Conservation (phyloP, 2,113 vertebrate genomes). For the human (Homo sapiens) region GRCh38 chr4:109829001-109829500, state of each 20-base stretch:
- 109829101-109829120: slow-evolving; percentile 1
- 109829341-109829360: not conserved
- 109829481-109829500: not conserved
- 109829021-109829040: not conserved
- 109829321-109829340: not conserved
- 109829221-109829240: slow-evolving; percentile 20
- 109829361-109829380: not conserved
- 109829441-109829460: not conserved
- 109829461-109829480: not conserved
- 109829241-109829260: slow-evolving; percentile 29
- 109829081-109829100: slow-evolving; percentile 17
- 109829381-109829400: not conserved
- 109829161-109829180: not conserved
- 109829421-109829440: not conserved
- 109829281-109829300: not conserved
- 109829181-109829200: not conserved
- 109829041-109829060: not conserved
- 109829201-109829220: not conserved
- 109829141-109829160: not conserved
- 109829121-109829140: not conserved
- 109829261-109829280: not conserved
- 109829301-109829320: not conserved
- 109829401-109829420: not conserved
- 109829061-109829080: not conserved
- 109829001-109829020: not conserved